These are phyloP conservation scores for Sinodicranocentrus sp. DNA, from an alignment of 2,888 invertebrate species.

Conservation along the genomic window DNA sequence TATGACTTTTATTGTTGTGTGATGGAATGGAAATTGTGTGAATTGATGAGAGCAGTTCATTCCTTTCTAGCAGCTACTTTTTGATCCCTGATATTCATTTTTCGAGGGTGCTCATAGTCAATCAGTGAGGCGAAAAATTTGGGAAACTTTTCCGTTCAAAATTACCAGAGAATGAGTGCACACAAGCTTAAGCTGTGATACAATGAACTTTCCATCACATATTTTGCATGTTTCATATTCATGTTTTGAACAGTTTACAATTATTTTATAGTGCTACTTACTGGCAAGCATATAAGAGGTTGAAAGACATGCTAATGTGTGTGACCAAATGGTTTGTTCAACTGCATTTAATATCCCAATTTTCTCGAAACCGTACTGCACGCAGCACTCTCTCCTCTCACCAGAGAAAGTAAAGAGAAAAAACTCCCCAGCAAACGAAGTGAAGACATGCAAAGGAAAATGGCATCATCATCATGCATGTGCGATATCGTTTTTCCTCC, in stretches of 20 bases:
- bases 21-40: no score
- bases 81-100: constrained; percentile 5
- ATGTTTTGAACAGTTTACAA: constrained; percentile 27
- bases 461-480: constrained; percentile 5
- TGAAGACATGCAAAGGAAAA: constrained; percentile 20
- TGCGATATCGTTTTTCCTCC: not conserved
- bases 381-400: not conserved
- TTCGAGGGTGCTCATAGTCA: not conserved
- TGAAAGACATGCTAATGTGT: constrained; percentile 38
- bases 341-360: constrained; percentile 42
- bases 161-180: no score
- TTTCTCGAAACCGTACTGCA: constrained; percentile 17
- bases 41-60: no score
- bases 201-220: constrained; percentile 14
- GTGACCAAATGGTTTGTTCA: constrained; percentile 32
- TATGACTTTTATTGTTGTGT: no score
- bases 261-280: constrained; percentile 38
- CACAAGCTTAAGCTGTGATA: constrained; percentile 15
- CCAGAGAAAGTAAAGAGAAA: not conserved
- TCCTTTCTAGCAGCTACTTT: constrained; percentile 1
- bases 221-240: constrained; percentile 27
- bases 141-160: no score
- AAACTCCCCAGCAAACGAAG: not conserved
- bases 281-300: constrained; percentile 16
- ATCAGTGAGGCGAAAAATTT: no score